Base-by-base conservation (phyloP, 37 sponge, comb jelly and placozoan genomes). In the Spongilla lacustris region DNA sequence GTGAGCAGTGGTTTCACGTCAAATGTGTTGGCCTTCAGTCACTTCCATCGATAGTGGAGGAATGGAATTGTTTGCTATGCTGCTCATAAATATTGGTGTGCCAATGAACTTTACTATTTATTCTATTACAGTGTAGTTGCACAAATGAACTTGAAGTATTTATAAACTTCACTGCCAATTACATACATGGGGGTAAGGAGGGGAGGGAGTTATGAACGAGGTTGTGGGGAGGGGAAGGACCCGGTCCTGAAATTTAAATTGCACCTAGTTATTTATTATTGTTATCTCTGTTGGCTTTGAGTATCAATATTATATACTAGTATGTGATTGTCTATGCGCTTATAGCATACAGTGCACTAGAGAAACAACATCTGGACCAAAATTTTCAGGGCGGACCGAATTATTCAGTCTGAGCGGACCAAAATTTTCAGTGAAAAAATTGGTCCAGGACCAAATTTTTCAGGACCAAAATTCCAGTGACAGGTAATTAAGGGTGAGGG, bases 1-100 rank as follows among this genome's bases (percentile, higher is more conserved):
- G 58, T 58, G 58, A 58, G 58, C 58, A 58, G 58, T 58, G 58
- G 58, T 58, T 58, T 58, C 58, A 58, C 58, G 58, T 58, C 58
- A 58, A 58, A 58, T 58, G 58, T 58, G 58, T 58, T 58, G 58
- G 58, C 58, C 58, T 58, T 58, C 58, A 58, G 58, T 58, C 58
- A 58, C 58, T 58, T 58, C 58, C 58, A 58, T 58, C 58, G 58
- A 58, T 17, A 19, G 58, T 14, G 58, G 58, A 58, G 58, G 58
- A 58, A 58, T 58, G 58, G 58, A 58, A 58, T 58, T 58, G 58
- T 58, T 58, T 58, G 58, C 58, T 58, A 58, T 58, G 21, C 58
- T 58, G 58, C 58, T 58, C 58, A 58, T 58, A 58, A 58, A 58
- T 58, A 14, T 58, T 58, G 58, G 58, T 58, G 58, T 58, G 58